A percentile compares a stretch with the other conserved stretches of the same genome.
phyloP scores from a whole-genome alignment of 2,113 vertebrate genomes.

The Varanus komodoensis region DNA sequence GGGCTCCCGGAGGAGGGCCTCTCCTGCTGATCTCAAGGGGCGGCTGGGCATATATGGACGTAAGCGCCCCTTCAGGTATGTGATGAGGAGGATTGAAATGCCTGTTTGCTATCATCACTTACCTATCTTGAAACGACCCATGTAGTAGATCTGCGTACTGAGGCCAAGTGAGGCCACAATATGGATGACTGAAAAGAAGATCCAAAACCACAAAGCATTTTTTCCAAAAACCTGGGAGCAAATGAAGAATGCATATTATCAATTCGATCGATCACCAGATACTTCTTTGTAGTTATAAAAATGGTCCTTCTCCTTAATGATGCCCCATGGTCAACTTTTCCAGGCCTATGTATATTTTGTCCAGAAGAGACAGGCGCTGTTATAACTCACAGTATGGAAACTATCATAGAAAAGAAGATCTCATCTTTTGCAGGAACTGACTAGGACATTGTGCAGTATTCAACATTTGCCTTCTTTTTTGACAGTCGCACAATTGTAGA shows the following conservation, averaged over 20 bases:
- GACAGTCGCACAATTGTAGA: background rate
- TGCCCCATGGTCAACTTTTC: background rate
- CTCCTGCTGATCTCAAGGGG: too few species aligned
- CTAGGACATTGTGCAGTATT: background rate
- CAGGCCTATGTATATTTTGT: background rate
- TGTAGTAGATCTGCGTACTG: slow-evolving; percentile 87
- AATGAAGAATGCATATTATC: slow-evolving; percentile 3
- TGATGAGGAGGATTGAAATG: background rate
- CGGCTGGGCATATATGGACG: too few species aligned
- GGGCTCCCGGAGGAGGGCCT: too few species aligned
- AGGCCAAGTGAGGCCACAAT: slow-evolving; percentile 80
- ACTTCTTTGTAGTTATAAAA: background rate
- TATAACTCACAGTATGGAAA: background rate
- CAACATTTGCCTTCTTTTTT: background rate
- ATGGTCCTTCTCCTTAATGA: background rate
- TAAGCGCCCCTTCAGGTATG: too few species aligned
- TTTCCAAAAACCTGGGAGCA: slow-evolving; percentile 82
- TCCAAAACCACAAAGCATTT: slow-evolving; percentile 83
- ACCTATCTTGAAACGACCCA: slow-evolving; percentile 86
- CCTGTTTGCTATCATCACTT: slow-evolving; percentile 38
- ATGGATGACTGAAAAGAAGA: slow-evolving; percentile 81
- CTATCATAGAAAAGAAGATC: background rate
- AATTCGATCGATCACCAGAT: background rate
- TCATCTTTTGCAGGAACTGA: background rate
- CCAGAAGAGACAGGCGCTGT: background rate